phyloP scores from a whole-genome alignment of 2,113 vertebrate genomes.

The Enhydra lutris region DNA sequence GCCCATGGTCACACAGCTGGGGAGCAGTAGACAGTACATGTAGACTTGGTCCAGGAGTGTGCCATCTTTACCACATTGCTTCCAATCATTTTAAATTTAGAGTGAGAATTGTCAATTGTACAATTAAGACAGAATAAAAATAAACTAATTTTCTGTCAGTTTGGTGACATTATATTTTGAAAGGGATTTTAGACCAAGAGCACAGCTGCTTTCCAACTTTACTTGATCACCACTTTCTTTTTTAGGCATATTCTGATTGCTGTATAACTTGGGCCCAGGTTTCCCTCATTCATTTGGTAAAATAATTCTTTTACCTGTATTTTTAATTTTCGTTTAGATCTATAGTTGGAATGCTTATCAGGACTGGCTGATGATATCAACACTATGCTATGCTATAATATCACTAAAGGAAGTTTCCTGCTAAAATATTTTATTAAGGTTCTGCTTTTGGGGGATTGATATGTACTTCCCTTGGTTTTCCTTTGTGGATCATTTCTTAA shows the following conservation, averaged over 20 bases:
- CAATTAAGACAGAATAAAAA: background rate
- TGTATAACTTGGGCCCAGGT: background rate
- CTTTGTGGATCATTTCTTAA: background rate
- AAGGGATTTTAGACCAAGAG: background rate
- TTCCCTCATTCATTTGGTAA: constrained; percentile 34
- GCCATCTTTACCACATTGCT: background rate
- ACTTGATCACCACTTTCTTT: background rate
- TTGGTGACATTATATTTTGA: background rate
- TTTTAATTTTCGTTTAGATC: constrained; percentile 19
- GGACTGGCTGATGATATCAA: background rate
- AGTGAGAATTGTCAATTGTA: background rate
- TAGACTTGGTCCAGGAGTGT: background rate
- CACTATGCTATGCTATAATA: background rate
- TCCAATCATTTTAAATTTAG: background rate
- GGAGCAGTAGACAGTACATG: background rate
- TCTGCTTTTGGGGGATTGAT: background rate
- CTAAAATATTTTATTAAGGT: background rate
- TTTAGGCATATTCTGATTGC: background rate
- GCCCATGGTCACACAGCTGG: background rate
- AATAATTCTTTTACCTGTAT: background rate
- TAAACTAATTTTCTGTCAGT: background rate
- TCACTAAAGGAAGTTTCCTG: background rate
- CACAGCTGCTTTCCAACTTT: background rate
- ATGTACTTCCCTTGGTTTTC: background rate
- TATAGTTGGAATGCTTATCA: background rate